Evolutionary conservation across 2,113 vertebrate species (phyloP).

Genomic region (Neotoma lepida): DNA sequence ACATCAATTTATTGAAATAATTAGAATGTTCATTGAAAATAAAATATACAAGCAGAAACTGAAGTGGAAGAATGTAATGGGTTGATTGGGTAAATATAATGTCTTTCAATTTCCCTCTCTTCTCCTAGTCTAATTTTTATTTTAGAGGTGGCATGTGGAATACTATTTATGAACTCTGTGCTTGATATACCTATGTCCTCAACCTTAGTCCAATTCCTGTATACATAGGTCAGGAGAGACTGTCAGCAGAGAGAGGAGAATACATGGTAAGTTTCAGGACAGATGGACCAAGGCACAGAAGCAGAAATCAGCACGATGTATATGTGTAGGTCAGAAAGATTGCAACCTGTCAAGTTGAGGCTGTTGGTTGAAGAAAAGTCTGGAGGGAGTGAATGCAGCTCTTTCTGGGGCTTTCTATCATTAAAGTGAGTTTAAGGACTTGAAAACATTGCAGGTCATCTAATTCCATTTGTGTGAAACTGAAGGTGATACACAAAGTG

Average conservation of each 20-base stretch:
- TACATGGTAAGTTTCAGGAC: neutral
- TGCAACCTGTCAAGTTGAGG: neutral
- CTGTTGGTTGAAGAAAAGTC: neutral
- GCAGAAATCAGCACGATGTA: neutral
- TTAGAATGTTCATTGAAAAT: conserved; percentile 24
- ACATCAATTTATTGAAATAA: conserved; percentile 42
- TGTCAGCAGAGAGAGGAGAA: neutral
- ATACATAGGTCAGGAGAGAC: neutral
- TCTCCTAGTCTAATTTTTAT: neutral
- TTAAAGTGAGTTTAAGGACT: conserved; percentile 9
- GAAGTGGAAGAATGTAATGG: neutral
- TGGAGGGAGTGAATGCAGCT: neutral
- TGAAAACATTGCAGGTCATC: conserved; percentile 25
- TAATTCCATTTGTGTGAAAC: conserved; percentile 6
- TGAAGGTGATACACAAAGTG: conserved; percentile 11
- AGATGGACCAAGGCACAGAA: neutral
- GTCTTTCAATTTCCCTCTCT: neutral
- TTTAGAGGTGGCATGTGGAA: neutral
- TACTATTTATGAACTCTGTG: neutral
- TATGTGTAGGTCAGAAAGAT: neutral
- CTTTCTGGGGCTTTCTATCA: neutral
- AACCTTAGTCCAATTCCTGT: neutral
- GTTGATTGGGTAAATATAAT: neutral
- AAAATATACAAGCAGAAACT: conserved; percentile 39
- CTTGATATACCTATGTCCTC: neutral